Percentiles rank a stretch among this genome's conserved stretches.
Conservation (phyloP, 2,888 invertebrate genomes). For the Drosophila colorata region DNA sequence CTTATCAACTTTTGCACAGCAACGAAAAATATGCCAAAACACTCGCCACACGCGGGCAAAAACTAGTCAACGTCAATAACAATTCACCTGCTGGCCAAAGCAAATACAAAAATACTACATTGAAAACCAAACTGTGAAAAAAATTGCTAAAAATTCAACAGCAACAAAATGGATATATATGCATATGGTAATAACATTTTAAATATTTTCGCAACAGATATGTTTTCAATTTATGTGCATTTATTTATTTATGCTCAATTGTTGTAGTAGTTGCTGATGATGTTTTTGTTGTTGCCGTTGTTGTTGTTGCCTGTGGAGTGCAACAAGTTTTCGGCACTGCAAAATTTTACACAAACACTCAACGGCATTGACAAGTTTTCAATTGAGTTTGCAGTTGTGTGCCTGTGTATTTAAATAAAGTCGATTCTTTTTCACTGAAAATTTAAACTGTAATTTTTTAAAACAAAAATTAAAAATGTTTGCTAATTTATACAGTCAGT, state of each 20-base stretch:
- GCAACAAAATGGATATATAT: constrained; percentile 3
- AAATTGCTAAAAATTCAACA: constrained; percentile 17
- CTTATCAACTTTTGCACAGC: constrained; percentile 74
- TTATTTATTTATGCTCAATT: constrained; percentile 30
- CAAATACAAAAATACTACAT: constrained; percentile 30
- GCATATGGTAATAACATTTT: constrained; percentile 21
- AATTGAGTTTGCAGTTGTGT: constrained; percentile 9
- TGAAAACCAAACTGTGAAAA: constrained; percentile 23
- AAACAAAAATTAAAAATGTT: too few relatives aligned
- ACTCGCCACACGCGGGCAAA: constrained; percentile 21
- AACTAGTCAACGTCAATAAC: constrained; percentile 60
- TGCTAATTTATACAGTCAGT: too few relatives aligned
- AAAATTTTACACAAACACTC: constrained; percentile 10
- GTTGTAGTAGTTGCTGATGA: not conserved
- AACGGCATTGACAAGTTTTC: constrained; percentile 27
- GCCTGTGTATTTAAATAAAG: not conserved
- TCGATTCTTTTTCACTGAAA: too few relatives aligned
- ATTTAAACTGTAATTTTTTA: too few relatives aligned
- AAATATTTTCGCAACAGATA: constrained; percentile 27
- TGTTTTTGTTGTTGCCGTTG: constrained; percentile 5
- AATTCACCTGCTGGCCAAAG: constrained; percentile 53
- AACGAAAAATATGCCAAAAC: constrained; percentile 56
- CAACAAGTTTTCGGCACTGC: constrained; percentile 24
- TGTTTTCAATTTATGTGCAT: constrained; percentile 23
- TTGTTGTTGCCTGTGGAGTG: constrained; percentile 9